Conservation (phyloP, 2,888 invertebrate species). For the Diloba caeruleocephala region DNA sequence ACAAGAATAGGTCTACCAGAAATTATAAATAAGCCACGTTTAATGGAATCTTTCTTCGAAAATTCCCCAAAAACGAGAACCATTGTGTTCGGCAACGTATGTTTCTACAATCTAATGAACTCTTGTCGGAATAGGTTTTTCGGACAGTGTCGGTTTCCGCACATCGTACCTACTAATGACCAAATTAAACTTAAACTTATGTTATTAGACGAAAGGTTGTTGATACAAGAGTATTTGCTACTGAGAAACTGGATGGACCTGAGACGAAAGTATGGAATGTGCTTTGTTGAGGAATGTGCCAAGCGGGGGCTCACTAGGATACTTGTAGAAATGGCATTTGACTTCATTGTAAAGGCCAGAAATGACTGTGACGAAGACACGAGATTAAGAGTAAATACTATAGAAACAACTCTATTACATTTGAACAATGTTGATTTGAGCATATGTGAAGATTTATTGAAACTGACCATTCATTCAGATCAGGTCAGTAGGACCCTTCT, state of each 20-base stretch:
- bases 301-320: constrained; percentile 65
- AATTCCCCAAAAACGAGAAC: constrained; percentile 44
- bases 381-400: constrained; percentile 47
- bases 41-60: constrained; percentile 44
- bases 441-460: constrained; percentile 63
- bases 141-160: constrained; percentile 62
- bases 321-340: constrained; percentile 72
- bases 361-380: constrained; percentile 45
- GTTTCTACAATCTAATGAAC: constrained; percentile 66
- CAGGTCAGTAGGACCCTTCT: constrained; percentile 44
- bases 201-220: constrained; percentile 52
- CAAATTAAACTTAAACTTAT: constrained; percentile 49
- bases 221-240: constrained; percentile 71
- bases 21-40: constrained; percentile 14
- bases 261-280: constrained; percentile 60
- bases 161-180: constrained; percentile 41
- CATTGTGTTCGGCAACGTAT: constrained; percentile 62
- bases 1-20: constrained; percentile 17
- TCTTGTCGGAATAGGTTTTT: constrained; percentile 59
- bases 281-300: constrained; percentile 66
- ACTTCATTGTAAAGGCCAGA: constrained; percentile 56
- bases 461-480: constrained; percentile 21
- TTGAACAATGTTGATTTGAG: constrained; percentile 66
- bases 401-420: constrained; percentile 68
- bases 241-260: constrained; percentile 54